phyloP scores from a whole-genome alignment of 2,797 vertebrate genomes.

The Calcarius lapponicus region DNA sequence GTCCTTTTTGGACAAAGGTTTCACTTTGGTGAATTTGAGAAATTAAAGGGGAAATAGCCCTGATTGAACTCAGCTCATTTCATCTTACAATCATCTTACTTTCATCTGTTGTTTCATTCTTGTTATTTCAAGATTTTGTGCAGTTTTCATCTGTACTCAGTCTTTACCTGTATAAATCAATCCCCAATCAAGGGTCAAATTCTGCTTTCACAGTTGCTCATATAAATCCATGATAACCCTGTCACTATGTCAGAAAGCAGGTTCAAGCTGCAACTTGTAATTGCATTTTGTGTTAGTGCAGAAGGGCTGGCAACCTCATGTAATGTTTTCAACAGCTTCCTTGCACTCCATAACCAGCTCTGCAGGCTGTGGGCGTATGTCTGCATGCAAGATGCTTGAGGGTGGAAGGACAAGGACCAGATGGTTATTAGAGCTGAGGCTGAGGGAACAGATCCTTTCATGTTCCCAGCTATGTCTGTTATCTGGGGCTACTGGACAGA shows the following conservation, averaged over 20 bases:
- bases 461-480: background rate
- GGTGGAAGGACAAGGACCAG: constrained; percentile 23
- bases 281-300: background rate
- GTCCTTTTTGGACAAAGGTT: background rate
- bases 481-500: background rate
- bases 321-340: background rate
- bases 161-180: background rate
- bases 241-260: background rate
- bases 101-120: background rate
- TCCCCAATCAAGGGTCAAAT: background rate
- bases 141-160: background rate
- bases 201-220: background rate
- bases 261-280: background rate
- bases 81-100: background rate
- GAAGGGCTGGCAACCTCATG: background rate
- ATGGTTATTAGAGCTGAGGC: background rate
- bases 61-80: background rate
- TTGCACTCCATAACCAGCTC: background rate
- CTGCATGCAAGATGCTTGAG: constrained; percentile 3
- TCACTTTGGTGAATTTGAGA: background rate
- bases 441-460: background rate
- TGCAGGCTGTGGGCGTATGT: background rate
- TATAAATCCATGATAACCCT: background rate
- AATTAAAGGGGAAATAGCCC: background rate
- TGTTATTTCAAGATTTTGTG: background rate